Percentiles rank a stretch among this genome's conserved stretches.
Conservation (phyloP, 2,797 vertebrate species). For the Clamator glandarius region DNA sequence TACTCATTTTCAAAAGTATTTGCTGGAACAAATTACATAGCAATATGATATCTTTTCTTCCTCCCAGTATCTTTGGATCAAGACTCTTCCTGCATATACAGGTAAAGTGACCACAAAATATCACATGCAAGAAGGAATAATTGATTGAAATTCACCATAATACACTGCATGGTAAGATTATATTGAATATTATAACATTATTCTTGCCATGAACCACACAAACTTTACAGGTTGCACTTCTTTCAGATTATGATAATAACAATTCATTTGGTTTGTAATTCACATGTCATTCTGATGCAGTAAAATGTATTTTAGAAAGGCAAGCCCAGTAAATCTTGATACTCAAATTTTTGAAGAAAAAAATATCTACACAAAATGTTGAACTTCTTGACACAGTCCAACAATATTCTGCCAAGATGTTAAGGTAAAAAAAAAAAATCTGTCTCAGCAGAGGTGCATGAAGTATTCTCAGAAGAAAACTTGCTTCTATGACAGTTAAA, state of each 20-base stretch:
- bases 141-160: background rate
- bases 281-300: background rate
- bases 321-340: background rate
- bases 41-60: background rate
- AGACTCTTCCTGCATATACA: background rate
- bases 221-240: background rate
- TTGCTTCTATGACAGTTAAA: background rate
- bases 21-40: background rate
- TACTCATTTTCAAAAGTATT: background rate
- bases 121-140: background rate
- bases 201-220: background rate
- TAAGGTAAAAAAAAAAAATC: background rate
- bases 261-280: slow-evolving; percentile 4
- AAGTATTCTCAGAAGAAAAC: background rate
- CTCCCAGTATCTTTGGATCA: background rate
- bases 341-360: background rate
- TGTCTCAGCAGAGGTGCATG: background rate
- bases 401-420: background rate
- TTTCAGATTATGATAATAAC: background rate
- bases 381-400: background rate
- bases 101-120: background rate
- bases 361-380: background rate
- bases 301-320: slow-evolving; percentile 6
- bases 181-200: background rate
- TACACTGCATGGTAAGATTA: background rate